Conservation (phyloP, 2,888 invertebrate genomes). For the Caenorhabditis auriculariae region DNA sequence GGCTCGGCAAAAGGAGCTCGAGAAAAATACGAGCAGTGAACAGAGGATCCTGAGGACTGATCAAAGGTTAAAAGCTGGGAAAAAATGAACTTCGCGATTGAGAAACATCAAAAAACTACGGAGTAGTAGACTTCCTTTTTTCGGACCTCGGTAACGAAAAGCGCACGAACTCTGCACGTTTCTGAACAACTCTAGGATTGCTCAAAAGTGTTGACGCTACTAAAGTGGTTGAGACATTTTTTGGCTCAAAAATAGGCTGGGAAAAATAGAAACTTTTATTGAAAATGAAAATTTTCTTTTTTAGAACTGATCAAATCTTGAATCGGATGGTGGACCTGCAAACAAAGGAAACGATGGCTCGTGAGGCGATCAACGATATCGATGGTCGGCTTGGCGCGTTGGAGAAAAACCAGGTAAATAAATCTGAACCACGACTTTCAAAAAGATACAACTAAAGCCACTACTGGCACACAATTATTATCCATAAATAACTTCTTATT, state of each 20-base stretch:
- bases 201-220: too few species aligned
- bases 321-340: slow-evolving; percentile 66
- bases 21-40: slow-evolving; percentile 64
- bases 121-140: too few species aligned
- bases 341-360: slow-evolving; percentile 43
- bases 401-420: slow-evolving; percentile 44
- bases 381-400: slow-evolving; percentile 48
- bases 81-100: not conserved
- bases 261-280: not conserved
- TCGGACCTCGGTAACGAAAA: not conserved
- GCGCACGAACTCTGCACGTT: not conserved
- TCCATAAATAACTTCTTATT: not conserved
- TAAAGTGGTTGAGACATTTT: too few species aligned
- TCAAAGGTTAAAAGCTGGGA: slow-evolving; percentile 66
- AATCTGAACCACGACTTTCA: not conserved
- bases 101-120: not conserved
- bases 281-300: not conserved
- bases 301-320: slow-evolving; percentile 64
- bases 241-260: not conserved
- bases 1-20: slow-evolving; percentile 78
- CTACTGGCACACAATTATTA: not conserved
- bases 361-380: slow-evolving; percentile 45
- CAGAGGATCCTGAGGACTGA: slow-evolving; percentile 66
- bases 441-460: not conserved
- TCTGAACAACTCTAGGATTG: not conserved